A percentile compares a stretch with the other conserved stretches of the same genome.
Evolutionary conservation across 2,113 vertebrate species (phyloP).

Genomic region (Scolopax mira): DNA sequence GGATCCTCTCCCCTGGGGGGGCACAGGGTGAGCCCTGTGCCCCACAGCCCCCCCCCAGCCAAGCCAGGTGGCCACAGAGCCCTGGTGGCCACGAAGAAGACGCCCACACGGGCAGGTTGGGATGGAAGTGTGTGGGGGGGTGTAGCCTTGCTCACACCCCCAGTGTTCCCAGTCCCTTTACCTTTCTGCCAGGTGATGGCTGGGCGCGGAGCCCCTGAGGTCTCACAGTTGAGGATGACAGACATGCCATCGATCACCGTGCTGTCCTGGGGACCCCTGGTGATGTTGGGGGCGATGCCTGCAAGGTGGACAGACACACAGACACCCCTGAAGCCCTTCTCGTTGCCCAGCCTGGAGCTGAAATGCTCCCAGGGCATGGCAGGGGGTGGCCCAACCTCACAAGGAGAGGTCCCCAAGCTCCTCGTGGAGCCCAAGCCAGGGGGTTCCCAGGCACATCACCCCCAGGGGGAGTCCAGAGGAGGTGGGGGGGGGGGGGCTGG

Average conservation of each 20-base stretch:
- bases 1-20: conserved; percentile 84
- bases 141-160: not conserved
- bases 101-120: accelerated
- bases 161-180: not conserved
- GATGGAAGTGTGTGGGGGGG: too few relatives aligned
- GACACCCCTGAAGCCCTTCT: not conserved
- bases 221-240: conserved; percentile 92
- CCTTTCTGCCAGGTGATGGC: conserved; percentile 99
- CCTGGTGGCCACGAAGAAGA: accelerated
- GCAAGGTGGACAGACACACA: not conserved
- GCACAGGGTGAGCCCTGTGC: accelerated
- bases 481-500: not conserved
- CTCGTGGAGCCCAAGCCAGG: accelerated
- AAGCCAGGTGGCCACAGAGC: not conserved
- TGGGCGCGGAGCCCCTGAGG: conserved; percentile 91
- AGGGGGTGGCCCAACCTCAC: not conserved
- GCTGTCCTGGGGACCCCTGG: conserved; percentile 93
- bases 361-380: not conserved
- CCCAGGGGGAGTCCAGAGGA: not conserved
- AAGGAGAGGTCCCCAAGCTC: accelerated
- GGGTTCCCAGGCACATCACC: not conserved
- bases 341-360: not conserved
- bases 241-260: conserved; percentile 96
- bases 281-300: conserved; percentile 98
- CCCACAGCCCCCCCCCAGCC: accelerated